Evolutionary conservation across 2,113 vertebrate genomes (phyloP), one percentile per base, ranked within the genome.

Genomic region (Typhlomys cinereus): DNA sequence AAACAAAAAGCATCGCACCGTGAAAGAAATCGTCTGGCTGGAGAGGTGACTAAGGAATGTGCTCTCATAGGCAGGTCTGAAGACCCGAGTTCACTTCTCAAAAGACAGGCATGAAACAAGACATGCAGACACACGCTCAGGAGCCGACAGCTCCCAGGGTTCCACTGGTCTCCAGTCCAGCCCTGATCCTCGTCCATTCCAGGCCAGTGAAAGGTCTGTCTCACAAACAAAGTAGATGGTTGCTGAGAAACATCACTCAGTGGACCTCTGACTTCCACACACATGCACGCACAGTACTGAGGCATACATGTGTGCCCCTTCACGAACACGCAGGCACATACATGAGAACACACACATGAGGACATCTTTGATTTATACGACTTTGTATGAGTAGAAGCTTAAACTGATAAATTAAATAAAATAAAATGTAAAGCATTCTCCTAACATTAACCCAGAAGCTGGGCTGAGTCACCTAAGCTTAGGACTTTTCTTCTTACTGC

Each of bases 401-500:
- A 48, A 1, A 12, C 54, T 90, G 15, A 92, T 20, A 52, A 70
- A 25, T 64, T 76, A 89, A 52, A 79, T n/a, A 9, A 79, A 73
- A 59, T 62, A 0, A n/a, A n/a, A 34, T 44, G 17, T 31, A 74
- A 25, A 57, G 86, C 23, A 36, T 94, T 85, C 85, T 17, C 54
- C 74, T 84, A 25, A 39, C 6, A 64, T 2, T 52, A 7, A 20
- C 67, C 39, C 71, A 57, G 39, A 64, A 39, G 23, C 4, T 11
- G 39, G 44, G 18, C 14, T 67, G 11, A 78, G 36, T 59, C 62
- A n/a, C 17, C 5, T 69, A 14, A 18, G 25, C 92, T 87, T 76
- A 90, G 31, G 10, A 34, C 20, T 31, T 29, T 73, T 96, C 75
- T 48, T 66, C 84, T 94, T 84, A 74, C 46, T 85, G 44, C 31